A percentile compares a stretch with the other conserved stretches of the same genome.
phyloP scores from a whole-genome alignment of 2,797 vertebrate species.

The Coregonus suidteri region DNA sequence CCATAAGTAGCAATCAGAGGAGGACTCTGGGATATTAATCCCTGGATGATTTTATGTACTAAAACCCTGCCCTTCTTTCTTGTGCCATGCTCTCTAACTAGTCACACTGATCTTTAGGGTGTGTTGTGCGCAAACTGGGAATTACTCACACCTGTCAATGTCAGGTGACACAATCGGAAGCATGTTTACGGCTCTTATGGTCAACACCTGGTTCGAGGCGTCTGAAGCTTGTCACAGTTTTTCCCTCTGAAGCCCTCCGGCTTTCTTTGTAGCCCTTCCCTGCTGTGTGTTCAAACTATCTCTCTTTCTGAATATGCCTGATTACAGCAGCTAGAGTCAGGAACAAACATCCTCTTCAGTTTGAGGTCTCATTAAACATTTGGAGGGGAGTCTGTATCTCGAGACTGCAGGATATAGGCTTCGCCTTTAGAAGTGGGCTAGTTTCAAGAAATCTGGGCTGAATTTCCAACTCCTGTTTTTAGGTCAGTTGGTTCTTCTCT shows the following conservation, averaged over 20 bases:
- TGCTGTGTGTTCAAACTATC: not conserved
- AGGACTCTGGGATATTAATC: not conserved
- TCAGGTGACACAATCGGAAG: not conserved
- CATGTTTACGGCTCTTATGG: not conserved
- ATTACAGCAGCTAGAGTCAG: not conserved
- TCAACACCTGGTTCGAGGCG: not conserved
- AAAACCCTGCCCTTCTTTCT: not conserved
- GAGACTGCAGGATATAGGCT: not conserved
- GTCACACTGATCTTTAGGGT: not conserved
- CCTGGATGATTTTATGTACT: not conserved
- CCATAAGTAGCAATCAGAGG: not conserved
- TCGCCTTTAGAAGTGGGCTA: not conserved
- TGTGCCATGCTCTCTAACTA: not conserved
- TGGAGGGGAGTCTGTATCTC: not conserved
- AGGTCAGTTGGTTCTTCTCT: not conserved
- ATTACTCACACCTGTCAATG: not conserved
- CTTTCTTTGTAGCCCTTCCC: not conserved
- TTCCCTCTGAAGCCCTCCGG: not conserved
- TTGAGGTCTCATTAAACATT: slow-evolving; percentile 1
- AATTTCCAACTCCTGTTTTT: not conserved
- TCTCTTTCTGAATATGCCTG: not conserved
- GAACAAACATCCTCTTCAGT: slow-evolving; percentile 5
- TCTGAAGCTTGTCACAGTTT: not conserved
- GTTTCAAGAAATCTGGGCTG: not conserved
- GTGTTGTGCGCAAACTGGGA: not conserved